Evolutionary conservation across 1,140 invertebrate genomes (phyloP), one percentile per base, ranked within the genome.

Genomic region (Caenorhabditis remanei): DNA sequence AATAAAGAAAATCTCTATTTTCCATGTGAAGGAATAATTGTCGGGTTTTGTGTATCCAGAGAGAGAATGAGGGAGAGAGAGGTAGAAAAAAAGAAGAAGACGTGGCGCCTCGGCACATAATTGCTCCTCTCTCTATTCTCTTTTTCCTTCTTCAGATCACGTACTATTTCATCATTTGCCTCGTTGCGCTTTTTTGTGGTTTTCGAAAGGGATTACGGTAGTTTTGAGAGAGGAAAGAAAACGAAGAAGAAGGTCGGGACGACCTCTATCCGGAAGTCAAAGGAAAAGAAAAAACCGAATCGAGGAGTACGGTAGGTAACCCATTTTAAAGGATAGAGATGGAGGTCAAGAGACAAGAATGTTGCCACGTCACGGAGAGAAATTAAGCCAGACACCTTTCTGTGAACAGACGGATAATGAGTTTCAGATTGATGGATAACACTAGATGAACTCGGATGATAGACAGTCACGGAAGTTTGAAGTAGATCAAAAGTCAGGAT

Each of bases 11-110:
- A 16, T 46, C 16, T 75, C 43, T 46, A 8, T 79, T 79, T 79
- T 79, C 46, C 46, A 48, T 79, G 71, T 79, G 71, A 79, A 79
- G 71, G 71, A 79, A 79, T 79, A 79, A 79, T 79, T 79, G 71
- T 79, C 71, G 71, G 67, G 32, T 79, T 79, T 79, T 32, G 61
- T 63, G 46, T 79, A 50, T 79, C 13, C 4, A 79, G 43, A 79
- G 43, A 75, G 67, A 43, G 43, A 65, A 16, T 40, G 32, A 46
- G 43, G n/a, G 19, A 75, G 43, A 32, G 11, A 48, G 14, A n/a
- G 19, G 24, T n/a, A 79, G 71, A 24, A 63, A 14, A 63, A 14
- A 32, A 40, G 24, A 41, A 79, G 71, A 79, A 79, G 71, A 79
- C 71, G 71, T 79, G 71, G 71, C 71, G 71, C 71, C 71, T 24